Evolutionary conservation across 2,797 vertebrate species (phyloP), one percentile per base, ranked within the genome.

Genomic region (Momotus momota): DNA sequence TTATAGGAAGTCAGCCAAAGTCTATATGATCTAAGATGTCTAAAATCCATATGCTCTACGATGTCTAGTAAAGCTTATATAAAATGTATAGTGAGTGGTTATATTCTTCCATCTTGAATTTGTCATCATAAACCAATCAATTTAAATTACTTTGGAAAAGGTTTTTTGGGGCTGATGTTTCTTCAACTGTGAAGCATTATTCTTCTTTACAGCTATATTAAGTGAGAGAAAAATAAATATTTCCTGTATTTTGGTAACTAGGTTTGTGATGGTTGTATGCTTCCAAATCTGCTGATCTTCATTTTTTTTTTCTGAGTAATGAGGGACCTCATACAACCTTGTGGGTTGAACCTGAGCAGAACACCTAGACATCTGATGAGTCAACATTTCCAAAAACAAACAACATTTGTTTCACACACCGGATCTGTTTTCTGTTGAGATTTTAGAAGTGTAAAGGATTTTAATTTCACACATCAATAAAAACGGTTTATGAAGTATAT

Each of bases 371-470:
- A 91, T 77, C 51, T 79, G 75, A 88, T 52, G 48, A 90, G 40
- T 81, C 78, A 74, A 88, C 22, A 74, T 45, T 93, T 95, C 54
- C 91, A 85, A 94, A 95, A 93, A 81, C 27, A 89, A 93, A 83
- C 19, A 91, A 69, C 23, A 67, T 86, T 95, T 93, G 23, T 54
- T 77, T 91, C 45, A 38, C 33, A 55, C 29, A 51, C 5, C 45
- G 13, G 83, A 65, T 74, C 41, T 62, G 19, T 91, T 87, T 84
- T 94, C 85, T 92, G 65, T 52, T 55, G 78, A 79, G 64, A 91
- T 46, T 88, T 93, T 52, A 72, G 21, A 90, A 86, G 3, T 33
- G 33, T 35, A 70, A 72, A 91, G 49, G 15, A 93, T 94, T 95
- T 96, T 96, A 84, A 95, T 93, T 97, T 90, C 57, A 29, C 41